Percentiles rank a stretch among this genome's conserved stretches.
These are phyloP conservation scores for Chondrosia reniformis DNA, from an alignment of 37 sponge, comb jelly and placozoan species.

Conservation along the genomic window DNA sequence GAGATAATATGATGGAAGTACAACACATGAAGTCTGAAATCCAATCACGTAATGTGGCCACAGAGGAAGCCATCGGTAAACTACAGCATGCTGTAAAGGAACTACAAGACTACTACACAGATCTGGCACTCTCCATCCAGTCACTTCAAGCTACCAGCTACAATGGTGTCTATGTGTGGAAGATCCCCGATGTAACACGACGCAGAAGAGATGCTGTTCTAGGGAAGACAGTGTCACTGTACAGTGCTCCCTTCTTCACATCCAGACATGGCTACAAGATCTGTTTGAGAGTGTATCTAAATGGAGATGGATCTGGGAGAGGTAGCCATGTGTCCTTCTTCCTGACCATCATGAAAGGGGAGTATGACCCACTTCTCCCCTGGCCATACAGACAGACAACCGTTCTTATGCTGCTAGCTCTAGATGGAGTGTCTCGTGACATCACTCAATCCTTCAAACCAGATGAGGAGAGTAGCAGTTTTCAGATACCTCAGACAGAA, in stretches of 20 bases:
- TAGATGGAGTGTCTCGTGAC: slow-evolving; percentile 37
- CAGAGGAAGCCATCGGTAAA: slow-evolving; percentile 25
- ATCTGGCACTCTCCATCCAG: slow-evolving; percentile 56
- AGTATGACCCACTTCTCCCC: slow-evolving; percentile 77
- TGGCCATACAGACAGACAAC: slow-evolving; percentile 83
- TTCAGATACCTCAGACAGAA: slow-evolving; percentile 62
- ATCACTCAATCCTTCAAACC: slow-evolving; percentile 72
- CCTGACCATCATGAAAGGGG: slow-evolving; percentile 79
- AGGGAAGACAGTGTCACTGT: slow-evolving; percentile 72
- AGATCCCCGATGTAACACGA: slow-evolving; percentile 69
- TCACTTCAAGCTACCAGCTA: slow-evolving; percentile 72
- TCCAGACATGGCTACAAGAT: slow-evolving; percentile 77
- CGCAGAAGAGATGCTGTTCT: slow-evolving; percentile 61
- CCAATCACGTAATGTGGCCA: not conserved
- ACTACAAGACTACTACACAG: slow-evolving; percentile 52
- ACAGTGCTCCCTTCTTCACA: slow-evolving; percentile 85
- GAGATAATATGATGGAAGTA: not conserved
- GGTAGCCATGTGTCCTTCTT: slow-evolving; percentile 72
- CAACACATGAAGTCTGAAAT: not conserved
- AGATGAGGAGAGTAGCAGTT: slow-evolving; percentile 44
- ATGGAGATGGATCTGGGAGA: slow-evolving; percentile 83
- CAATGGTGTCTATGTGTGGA: slow-evolving; percentile 74
- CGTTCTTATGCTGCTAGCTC: slow-evolving; percentile 62
- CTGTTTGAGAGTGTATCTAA: slow-evolving; percentile 75
- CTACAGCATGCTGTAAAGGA: slow-evolving; percentile 32